Conservation (phyloP, 1,140 invertebrate species). For the Laodelphax striatellus region DNA sequence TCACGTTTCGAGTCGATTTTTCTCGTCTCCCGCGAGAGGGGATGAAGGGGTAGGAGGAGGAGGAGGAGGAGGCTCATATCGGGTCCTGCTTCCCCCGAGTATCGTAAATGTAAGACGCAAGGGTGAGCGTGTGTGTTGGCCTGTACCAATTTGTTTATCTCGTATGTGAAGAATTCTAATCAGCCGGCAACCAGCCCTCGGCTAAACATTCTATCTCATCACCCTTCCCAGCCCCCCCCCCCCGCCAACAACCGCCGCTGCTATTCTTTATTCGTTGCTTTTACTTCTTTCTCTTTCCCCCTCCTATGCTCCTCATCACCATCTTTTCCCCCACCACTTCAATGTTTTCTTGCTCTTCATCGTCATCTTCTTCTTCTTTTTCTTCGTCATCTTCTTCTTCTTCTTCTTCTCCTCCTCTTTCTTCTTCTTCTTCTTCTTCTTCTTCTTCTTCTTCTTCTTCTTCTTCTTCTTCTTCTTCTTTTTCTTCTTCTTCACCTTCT, state of each 20-base stretch:
- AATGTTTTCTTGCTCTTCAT: not conserved
- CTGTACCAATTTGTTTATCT: conserved; percentile 11
- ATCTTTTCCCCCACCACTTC: not conserved
- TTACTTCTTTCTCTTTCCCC: not conserved
- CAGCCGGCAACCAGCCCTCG: not conserved
- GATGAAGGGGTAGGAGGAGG: too few relatives aligned
- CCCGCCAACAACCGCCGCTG: too few relatives aligned
- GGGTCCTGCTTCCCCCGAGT: not conserved
- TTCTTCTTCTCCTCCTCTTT: too few relatives aligned
- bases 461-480: too few relatives aligned
- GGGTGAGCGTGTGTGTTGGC: not conserved
- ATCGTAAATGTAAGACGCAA: conserved; percentile 6
- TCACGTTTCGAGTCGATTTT: conserved; percentile 13
- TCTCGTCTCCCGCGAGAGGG: conserved; percentile 1
- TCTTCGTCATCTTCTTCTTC: too few relatives aligned
- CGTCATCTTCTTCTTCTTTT: not conserved
- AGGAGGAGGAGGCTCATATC: too few relatives aligned
- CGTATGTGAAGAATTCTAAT: conserved; percentile 14
- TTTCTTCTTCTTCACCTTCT: too few relatives aligned
- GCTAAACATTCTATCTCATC: not conserved
- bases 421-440: too few relatives aligned
- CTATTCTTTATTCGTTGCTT: not conserved
- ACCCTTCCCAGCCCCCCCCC: too few relatives aligned
- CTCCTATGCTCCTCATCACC: not conserved
- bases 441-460: too few relatives aligned